Base-by-base conservation (phyloP, 2,113 vertebrate species). In the Albula glossodonta region DNA sequence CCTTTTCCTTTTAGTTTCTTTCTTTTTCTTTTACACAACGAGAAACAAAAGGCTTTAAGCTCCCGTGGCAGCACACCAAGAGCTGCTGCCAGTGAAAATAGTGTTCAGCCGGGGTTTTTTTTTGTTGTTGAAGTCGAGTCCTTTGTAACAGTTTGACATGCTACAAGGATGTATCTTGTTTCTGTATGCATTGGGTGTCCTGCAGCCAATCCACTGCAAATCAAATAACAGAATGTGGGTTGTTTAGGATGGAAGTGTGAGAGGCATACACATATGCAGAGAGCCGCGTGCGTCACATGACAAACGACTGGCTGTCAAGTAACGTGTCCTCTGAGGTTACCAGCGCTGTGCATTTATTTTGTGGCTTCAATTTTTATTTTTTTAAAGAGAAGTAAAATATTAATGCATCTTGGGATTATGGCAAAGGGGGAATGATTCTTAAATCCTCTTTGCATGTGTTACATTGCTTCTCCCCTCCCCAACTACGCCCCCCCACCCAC, bases 371-470 rank as follows among this genome's bases (percentile, higher is more conserved):
- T 70, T n/a, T 74, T 56, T 56, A 25, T 74, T 74, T 41, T 41
- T 41, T 41, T 41, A 56, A 56, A 74, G 22, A 51, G 41, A 41
- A 70, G 53, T 78, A 78, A 78, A 78, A 80, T 66, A 80, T 52
- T 25, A 60, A 79, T 49, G 77, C 82, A 81, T 49, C 53, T 79
- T 48, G 22, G 63, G 79, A 84, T 85, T 82, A 74, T 8, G 2
- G 70, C n/a, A 56, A 41, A 41, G 31, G 25, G 51, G 77, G 63
- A 87, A 80, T 83, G 51, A 86, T 87, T 80, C 4, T 31, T 66
- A 89, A 90, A 89, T 87, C 84, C 88, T 53, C 85, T 90, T 89
- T 91, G 82, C 83, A 83, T 86, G 81, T 84, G 86, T 84, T 82
- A 88, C 48, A 81, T 70, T 83, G 74, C 82, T 31, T 78, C 82